Evolutionary conservation across 1,140 invertebrate genomes (phyloP), one percentile per base, ranked within the genome.

Genomic region (Drosophila fuyamai): DNA sequence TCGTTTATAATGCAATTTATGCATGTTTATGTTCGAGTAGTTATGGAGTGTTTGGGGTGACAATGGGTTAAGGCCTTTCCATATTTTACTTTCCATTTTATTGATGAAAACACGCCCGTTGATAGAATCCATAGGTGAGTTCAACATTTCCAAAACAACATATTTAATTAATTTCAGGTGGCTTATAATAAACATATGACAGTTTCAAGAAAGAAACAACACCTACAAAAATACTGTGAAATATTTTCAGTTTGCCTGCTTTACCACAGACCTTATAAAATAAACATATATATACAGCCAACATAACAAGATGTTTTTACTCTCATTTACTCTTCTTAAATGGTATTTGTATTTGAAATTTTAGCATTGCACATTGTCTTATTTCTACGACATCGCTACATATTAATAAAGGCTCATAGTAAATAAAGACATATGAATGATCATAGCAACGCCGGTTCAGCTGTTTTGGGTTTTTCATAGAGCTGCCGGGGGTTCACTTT

Each of bases 1-100:
- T 63, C 73, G 84, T 73, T 89, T 77, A 84, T 89, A 75, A 84
- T 88, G 84, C 84, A 89, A 80, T 88, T 88, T 89, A 84, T 88
- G 68, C 65, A 84, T 88, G 84, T 88, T 88, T 81, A 70, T 74
- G 53, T 84, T 80, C 51, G 13, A 62, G 23, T 35, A 70, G 41
- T 46, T 23, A 38, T 16, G 29, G 35, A 35, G 32, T 41, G 18
- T 18, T 46, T 71, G 55, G 58, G 75, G 61, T 60, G 54, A 58
- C 83, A 79, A 76, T 86, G 71, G 72, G 63, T 89, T 80, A 83
- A 86, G 47, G 32, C 18, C 47, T 47, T 13, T 36, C 43, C 47
- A 38, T 16, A 32, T 13, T 59, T 27, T 46, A 47, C 63, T 51
- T 55, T 43, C 32, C 10, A 2, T 54, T 48, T 35, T 40, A 54